Percentiles rank a stretch among this genome's conserved stretches.
Conservation (phyloP, 2,797 vertebrate species). For the Bradypus variegatus region DNA sequence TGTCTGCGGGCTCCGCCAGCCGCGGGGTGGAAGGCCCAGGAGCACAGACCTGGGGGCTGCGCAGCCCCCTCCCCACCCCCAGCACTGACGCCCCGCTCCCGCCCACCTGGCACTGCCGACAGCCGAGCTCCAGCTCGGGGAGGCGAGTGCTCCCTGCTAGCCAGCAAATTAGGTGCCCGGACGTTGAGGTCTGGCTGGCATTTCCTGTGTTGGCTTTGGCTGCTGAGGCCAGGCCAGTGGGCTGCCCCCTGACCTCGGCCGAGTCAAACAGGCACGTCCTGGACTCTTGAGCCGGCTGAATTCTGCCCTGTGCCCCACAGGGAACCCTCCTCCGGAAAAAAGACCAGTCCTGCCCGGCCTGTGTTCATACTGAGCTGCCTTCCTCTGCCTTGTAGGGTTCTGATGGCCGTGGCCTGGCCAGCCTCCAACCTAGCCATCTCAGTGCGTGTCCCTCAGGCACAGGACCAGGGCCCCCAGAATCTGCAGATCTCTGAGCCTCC, state of each 20-base stretch:
- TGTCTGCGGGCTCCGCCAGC: slow-evolving; percentile 15
- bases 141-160: slow-evolving; percentile 37
- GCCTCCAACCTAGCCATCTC: neutral
- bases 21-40: neutral
- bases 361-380: neutral
- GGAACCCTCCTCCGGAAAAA: slow-evolving; percentile 57
- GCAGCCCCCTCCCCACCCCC: neutral
- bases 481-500: neutral
- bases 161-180: slow-evolving; percentile 59
- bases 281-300: slow-evolving; percentile 46
- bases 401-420: neutral
- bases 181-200: slow-evolving; percentile 62
- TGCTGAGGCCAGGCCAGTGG: slow-evolving; percentile 52
- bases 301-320: slow-evolving; percentile 51
- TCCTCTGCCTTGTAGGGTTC: slow-evolving; percentile 54
- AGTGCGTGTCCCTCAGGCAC: neutral
- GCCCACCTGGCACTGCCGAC: neutral
- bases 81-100: neutral
- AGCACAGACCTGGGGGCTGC: neutral
- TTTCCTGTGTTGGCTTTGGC: slow-evolving; percentile 71
- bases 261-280: slow-evolving; percentile 54
- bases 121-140: neutral
- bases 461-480: neutral
- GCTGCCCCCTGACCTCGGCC: slow-evolving; percentile 57
- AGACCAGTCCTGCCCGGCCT: neutral